Evolutionary conservation across 2,797 vertebrate genomes (phyloP).

Genomic region (Pygocentrus nattereri): DNA sequence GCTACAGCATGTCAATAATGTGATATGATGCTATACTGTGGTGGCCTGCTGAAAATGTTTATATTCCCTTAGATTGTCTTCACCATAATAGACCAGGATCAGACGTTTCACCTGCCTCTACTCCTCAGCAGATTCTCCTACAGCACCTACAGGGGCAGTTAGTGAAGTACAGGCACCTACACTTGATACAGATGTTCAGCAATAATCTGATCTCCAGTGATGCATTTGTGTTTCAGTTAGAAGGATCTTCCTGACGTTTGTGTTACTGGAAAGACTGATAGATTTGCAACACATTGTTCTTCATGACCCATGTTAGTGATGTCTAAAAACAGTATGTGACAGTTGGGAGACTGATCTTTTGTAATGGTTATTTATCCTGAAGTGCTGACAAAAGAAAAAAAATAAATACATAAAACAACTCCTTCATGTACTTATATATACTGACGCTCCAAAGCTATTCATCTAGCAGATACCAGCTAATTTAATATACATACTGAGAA

Average conservation of each 20-base stretch:
- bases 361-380: not conserved
- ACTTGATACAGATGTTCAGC: not conserved
- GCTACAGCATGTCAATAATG: not conserved
- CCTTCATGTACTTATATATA: not conserved
- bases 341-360: not conserved
- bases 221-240: not conserved
- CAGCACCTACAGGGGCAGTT: constrained; percentile 89
- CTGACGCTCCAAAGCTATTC: not conserved
- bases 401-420: not conserved
- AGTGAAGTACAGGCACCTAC: constrained; percentile 48
- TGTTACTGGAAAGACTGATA: not conserved
- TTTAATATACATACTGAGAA: too few species aligned
- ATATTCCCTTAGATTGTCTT: constrained; percentile 84
- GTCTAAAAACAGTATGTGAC: not conserved
- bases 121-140: constrained; percentile 92
- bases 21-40: not conserved
- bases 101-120: constrained; percentile 88
- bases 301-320: not conserved
- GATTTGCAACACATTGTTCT: not conserved
- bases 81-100: constrained; percentile 73
- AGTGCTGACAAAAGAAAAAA: not conserved
- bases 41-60: not conserved
- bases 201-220: not conserved
- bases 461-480: too few species aligned
- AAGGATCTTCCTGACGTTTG: not conserved